These are phyloP conservation scores for Drymodes brunneopygia DNA, from an alignment of 2,113 vertebrate species.

Conservation along the genomic window DNA sequence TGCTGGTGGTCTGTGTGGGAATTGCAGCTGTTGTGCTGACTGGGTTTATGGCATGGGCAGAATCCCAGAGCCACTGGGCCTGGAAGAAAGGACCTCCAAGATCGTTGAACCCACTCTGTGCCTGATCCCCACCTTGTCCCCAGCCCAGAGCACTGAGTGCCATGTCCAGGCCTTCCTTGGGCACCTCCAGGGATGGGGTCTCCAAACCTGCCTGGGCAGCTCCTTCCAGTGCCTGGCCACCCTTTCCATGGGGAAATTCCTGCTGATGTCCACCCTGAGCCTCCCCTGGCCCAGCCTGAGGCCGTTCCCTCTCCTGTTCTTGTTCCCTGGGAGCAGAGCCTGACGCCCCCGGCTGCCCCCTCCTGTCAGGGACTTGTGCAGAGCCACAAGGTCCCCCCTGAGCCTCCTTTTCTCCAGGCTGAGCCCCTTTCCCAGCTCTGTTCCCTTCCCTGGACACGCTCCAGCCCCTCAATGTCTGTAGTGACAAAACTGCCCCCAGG, in stretches of 20 bases:
- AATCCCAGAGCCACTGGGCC: not conserved
- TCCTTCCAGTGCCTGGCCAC: fast-evolving
- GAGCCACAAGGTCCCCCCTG: not conserved
- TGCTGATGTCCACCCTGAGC: fast-evolving
- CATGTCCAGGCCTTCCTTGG: fast-evolving
- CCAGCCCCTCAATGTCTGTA: fast-evolving
- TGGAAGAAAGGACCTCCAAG: not conserved
- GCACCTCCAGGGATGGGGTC: fast-evolving
- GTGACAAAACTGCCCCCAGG: not conserved
- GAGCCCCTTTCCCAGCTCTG: not conserved
- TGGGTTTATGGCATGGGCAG: not conserved
- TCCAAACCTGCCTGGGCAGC: not conserved
- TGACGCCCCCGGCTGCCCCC: fast-evolving
- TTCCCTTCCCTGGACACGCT: fast-evolving
- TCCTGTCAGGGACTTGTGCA: not conserved
- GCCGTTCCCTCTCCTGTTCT: not conserved
- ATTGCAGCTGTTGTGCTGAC: not conserved
- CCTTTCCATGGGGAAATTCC: not conserved
- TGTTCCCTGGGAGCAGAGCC: not conserved
- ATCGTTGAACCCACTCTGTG: not conserved
- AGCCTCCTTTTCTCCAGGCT: not conserved
- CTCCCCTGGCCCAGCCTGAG: not conserved
- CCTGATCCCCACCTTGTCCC: not conserved
- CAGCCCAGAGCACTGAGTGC: not conserved
- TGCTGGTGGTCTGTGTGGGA: not conserved